These are phyloP conservation scores for Nyctalus aviator DNA, from an alignment of 2,797 vertebrate genomes.

Conservation along the genomic window DNA sequence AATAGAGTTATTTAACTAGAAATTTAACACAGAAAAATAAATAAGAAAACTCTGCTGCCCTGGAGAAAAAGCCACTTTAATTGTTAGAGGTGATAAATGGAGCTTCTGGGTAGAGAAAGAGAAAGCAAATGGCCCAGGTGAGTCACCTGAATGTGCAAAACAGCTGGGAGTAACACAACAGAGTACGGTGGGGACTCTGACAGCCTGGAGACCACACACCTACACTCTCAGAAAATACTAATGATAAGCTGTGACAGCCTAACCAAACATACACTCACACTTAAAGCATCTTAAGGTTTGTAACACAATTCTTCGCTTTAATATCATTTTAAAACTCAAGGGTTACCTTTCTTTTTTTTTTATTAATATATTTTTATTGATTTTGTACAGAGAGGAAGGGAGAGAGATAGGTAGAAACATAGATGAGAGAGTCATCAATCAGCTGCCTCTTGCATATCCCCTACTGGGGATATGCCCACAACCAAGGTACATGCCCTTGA, in stretches of 20 bases:
- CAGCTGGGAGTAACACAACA: background rate
- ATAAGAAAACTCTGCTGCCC: constrained; percentile 32
- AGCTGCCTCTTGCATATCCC: no score
- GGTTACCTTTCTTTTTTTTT: background rate
- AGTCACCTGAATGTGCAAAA: background rate
- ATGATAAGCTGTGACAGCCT: background rate
- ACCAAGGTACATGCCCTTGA: no score
- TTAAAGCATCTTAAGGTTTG: background rate
- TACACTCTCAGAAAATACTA: background rate
- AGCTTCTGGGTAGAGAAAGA: background rate
- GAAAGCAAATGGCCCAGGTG: background rate
- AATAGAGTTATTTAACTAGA: constrained; percentile 52
- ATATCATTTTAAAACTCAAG: constrained; percentile 2
- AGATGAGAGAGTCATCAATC: no score
- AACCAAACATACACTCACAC: background rate
- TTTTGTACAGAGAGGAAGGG: no score
- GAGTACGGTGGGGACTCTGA: background rate
- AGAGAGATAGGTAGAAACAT: no score
- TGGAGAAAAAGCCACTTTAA: constrained; percentile 61
- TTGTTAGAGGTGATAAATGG: constrained; percentile 54
- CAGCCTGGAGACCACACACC: background rate
- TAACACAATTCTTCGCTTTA: background rate
- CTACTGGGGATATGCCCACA: no score
- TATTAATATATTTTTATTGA: no score
- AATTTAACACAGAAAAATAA: constrained; percentile 51